A percentile compares a stretch with the other conserved stretches of the same genome.
These are phyloP conservation scores for Callithrix jacchus DNA, from an alignment of 2,113 vertebrate species.

Conservation along the genomic window DNA sequence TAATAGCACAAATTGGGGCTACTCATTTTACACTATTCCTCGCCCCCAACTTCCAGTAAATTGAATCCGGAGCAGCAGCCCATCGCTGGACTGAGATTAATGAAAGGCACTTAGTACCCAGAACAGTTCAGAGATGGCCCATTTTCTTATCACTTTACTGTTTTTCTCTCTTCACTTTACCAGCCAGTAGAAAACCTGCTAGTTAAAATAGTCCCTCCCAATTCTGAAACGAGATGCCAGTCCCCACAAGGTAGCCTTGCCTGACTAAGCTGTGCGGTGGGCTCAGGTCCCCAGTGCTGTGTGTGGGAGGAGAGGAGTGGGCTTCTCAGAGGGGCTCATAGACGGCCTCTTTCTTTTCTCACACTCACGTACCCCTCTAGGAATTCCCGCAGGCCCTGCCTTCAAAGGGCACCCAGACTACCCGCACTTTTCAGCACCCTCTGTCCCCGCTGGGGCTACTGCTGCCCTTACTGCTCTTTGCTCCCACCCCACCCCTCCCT, in stretches of 20 bases:
- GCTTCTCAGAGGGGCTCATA: accelerated
- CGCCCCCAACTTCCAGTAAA: background rate
- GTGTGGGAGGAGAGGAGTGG: accelerated
- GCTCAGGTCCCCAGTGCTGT: accelerated
- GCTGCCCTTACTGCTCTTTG: background rate
- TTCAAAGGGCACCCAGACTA: background rate
- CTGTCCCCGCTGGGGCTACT: background rate
- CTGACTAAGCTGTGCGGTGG: background rate
- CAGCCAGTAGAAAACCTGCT: background rate
- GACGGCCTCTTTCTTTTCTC: no score
- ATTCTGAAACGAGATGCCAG: background rate
- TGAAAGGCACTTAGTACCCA: background rate
- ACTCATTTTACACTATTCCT: background rate
- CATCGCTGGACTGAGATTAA: background rate
- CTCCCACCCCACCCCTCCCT: background rate
- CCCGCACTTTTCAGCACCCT: background rate
- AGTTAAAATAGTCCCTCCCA: background rate
- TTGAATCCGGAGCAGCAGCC: background rate
- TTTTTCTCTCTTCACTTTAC: background rate
- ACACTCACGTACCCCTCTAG: accelerated
- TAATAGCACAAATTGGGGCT: background rate
- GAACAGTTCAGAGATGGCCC: background rate
- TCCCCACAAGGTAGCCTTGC: accelerated
- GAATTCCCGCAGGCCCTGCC: background rate
- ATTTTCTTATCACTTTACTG: background rate